Evolutionary conservation across 2,888 invertebrate genomes (phyloP).

Genomic region (Trichopoda pennipes): DNA sequence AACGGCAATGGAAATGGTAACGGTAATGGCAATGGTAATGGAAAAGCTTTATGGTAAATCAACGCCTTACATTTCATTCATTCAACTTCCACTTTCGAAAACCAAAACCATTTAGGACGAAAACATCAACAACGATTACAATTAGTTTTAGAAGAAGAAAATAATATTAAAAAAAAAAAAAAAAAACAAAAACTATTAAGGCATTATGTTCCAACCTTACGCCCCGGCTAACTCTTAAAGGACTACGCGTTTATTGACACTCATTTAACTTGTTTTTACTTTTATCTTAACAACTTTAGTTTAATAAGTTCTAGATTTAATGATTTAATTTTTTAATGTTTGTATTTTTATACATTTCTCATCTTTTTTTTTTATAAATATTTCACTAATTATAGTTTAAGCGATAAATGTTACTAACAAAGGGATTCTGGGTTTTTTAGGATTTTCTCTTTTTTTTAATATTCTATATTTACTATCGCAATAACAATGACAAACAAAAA

Average conservation of each 20-base stretch:
- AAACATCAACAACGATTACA: constrained; percentile 64
- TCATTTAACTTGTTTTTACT: constrained; percentile 13
- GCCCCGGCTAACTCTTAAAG: constrained; percentile 54
- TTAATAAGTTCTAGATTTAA: constrained; percentile 47
- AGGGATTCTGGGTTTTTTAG: constrained; percentile 62
- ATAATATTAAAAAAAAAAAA: constrained; percentile 14
- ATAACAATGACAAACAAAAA: constrained; percentile 17
- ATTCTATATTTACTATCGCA: neutral
- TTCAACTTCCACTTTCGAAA: constrained; percentile 15
- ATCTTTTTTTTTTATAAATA: constrained; percentile 31
- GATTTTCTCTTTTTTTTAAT: constrained; percentile 2
- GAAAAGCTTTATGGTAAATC: constrained; percentile 63
- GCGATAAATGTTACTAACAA: constrained; percentile 57
- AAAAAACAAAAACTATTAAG: constrained; percentile 30
- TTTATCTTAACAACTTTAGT: constrained; percentile 27
- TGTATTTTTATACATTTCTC: constrained; percentile 40
- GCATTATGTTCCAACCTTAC: constrained; percentile 39
- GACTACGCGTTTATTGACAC: constrained; percentile 52
- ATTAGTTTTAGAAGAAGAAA: constrained; percentile 52
- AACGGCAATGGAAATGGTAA: constrained; percentile 41
- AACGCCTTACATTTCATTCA: neutral
- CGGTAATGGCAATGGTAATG: constrained; percentile 56
- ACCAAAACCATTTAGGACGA: constrained; percentile 57
- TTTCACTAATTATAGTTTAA: constrained; percentile 44
- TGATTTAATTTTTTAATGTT: constrained; percentile 14